Evolutionary conservation across 2,888 invertebrate species (phyloP), one percentile per base, ranked within the genome.

Genomic region (Ephialtes manifestator): DNA sequence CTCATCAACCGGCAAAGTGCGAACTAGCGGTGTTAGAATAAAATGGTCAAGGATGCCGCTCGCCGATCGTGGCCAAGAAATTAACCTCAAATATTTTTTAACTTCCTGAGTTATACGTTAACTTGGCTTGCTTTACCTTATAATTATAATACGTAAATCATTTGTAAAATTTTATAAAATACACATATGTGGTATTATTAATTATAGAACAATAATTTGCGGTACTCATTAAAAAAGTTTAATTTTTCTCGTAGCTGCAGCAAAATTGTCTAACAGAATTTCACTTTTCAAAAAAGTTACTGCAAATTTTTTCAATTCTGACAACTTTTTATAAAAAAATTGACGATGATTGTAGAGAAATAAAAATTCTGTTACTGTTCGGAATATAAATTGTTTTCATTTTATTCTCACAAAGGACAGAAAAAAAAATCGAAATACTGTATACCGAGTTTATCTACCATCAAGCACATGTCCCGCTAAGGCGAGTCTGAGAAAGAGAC

Each of bases 401-500:
- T 13, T 7, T 28, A 15, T n/a, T 60, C 13, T 15, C 5, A 28
- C 15, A 28, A 24, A 58, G 3, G 11, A 10, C 15, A 15, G 15
- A 31, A 28, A 58, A 28, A 15, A 58, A 28, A 58, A 58, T 20
- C 18, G 28, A 15, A 39, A 39, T 15, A 13, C n/a, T 35, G 35
- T 35, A 18, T 65, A 1, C 8, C 18, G 5, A 18, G 28, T 13
- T 15, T 39, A 39, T 65, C 18, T 18, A 39, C 11, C 11, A 39
- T 39, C 39, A 43, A 48, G 18, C 53, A 43, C 11, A 58, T 74
- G 46, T 67, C 63, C 20, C 31, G 31, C 55, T 43, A 20, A 58
- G 31, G 20, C 53, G 70, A 58, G 63, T 51, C 74, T 79, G 65
- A 43, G 77, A 78, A 55, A 72, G 84, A 83, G 88, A 92, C 89